Percentiles rank a stretch among this genome's conserved stretches.
phyloP scores from a whole-genome alignment of 2,888 invertebrate genomes.

The Acanthosepion pharaonis region DNA sequence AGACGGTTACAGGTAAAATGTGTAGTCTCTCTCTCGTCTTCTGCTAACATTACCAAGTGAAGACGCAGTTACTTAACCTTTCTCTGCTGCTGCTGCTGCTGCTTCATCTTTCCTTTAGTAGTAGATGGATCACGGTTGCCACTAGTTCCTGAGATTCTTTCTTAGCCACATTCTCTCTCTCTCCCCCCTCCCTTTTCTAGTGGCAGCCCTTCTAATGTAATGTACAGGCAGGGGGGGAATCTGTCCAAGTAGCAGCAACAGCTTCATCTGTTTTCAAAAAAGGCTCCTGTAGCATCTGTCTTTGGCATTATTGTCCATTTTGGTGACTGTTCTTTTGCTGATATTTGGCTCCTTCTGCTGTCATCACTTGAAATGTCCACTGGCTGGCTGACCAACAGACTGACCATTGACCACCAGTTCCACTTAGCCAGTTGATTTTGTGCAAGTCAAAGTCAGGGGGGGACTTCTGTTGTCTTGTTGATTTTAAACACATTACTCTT shows the following conservation, averaged over 20 bases:
- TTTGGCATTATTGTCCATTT: slow-evolving; percentile 18
- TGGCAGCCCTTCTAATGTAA: not conserved
- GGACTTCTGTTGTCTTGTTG: slow-evolving; percentile 16
- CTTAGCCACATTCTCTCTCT: not conserved
- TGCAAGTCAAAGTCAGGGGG: not conserved
- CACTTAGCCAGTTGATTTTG: not conserved
- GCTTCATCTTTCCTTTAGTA: not conserved
- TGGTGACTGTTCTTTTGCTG: not conserved
- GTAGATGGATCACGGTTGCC: not conserved
- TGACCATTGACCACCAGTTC: not conserved
- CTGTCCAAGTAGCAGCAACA: slow-evolving; percentile 33
- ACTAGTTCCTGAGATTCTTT: not conserved
- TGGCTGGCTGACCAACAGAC: slow-evolving; percentile 16
- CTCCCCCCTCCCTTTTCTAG: not conserved
- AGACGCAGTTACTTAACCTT: not conserved
- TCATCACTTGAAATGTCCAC: slow-evolving; percentile 33
- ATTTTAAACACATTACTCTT: slow-evolving; percentile 17
- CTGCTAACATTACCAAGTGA: not conserved
- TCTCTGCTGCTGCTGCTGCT: not conserved
- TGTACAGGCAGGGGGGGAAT: not conserved
- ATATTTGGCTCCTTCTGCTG: not conserved
- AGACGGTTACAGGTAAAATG: not conserved
- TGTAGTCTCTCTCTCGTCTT: not conserved
- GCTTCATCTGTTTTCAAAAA: not conserved
- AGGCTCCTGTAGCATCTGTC: slow-evolving; percentile 15